Evolutionary conservation across 2,113 vertebrate species (phyloP).

Genomic region (Morone saxatilis): DNA sequence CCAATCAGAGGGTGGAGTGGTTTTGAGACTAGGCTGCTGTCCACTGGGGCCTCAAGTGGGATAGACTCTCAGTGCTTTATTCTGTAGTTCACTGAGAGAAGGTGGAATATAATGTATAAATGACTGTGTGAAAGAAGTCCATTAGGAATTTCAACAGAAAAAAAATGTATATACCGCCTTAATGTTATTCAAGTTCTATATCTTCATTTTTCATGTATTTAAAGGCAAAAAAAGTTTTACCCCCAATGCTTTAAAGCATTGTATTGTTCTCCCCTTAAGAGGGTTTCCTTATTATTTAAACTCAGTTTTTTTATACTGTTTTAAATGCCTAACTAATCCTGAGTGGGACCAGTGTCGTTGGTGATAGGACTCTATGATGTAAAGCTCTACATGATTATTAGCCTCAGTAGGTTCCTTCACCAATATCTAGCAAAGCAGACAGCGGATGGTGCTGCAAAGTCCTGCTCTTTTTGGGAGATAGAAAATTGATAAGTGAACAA

Average conservation of each 20-base stretch:
- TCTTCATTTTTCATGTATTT: conserved; percentile 83
- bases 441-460: conserved; percentile 67
- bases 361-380: conserved; percentile 71
- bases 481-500: conserved; percentile 57
- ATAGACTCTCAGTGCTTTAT: conserved; percentile 60
- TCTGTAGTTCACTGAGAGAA: conserved; percentile 66
- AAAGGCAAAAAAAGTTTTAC: conserved; percentile 68
- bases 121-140: conserved; percentile 79
- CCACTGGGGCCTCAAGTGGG: conserved; percentile 52
- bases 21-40: conserved; percentile 56
- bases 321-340: conserved; percentile 73
- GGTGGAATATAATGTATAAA: conserved; percentile 72
- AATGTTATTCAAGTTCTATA: conserved; percentile 87
- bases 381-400: conserved; percentile 54
- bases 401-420: conserved; percentile 66
- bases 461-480: conserved; percentile 67
- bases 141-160: conserved; percentile 78
- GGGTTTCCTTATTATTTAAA: conserved; percentile 78
- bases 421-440: conserved; percentile 61
- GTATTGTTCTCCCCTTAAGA: conserved; percentile 76
- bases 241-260: conserved; percentile 82
- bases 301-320: conserved; percentile 78
- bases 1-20: conserved; percentile 38
- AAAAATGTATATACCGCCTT: conserved; percentile 91
- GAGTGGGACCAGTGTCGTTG: conserved; percentile 83